Evolutionary conservation across 2,888 invertebrate genomes (phyloP), one percentile per base, ranked within the genome.

Genomic region (Pachydiplax longipennis): DNA sequence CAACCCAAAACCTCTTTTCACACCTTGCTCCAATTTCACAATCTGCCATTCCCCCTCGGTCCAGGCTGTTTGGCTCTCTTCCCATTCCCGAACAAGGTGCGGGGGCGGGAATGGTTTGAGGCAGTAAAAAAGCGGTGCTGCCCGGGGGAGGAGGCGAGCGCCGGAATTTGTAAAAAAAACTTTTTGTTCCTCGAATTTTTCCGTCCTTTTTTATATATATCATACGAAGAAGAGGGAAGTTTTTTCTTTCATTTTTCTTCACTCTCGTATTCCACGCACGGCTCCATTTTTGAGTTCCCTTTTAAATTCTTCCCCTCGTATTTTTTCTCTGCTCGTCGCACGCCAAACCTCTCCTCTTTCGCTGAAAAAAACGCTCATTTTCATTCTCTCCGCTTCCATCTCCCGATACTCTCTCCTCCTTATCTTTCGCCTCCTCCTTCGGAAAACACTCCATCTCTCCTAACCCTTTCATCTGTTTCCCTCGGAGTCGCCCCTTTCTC

Each of bases 11-110:
- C 87, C 37, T 37, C 61, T 87, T 61, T 87, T 65, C 87, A 48
- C 87, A 87, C 87, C 87, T 87, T 87, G 87, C 87, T 87, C 87
- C 87, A 87, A 87, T 87, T 87, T 65, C 87, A 81, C 81, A 81
- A 44, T 81, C 81, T 40, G 40, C 81, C 81, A 81, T 18, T n/a
- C n/a, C 22, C 65, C 25, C 65, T 37, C 40, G 35, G 31, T 40
- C 18, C 81, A 10, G 13, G 2, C 8, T 25, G 10, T 44, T 37
- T 5, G 22, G 22, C 61, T 61, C 61, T 2, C 35, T 37, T 35
- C 61, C 87, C 53, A 6, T 53, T 31, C 61, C 61, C 18, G 25
- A 44, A 44, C 22, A 44, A n/a, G 44, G 82, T 2, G 82, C 22
- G 12, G 82, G 82, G 82, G 25, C 13, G 37, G 37, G 37, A 1